Percentiles rank a stretch among this genome's conserved stretches.
Evolutionary conservation across 2,797 vertebrate species (phyloP).

Genomic region (Coregonus sp.): DNA sequence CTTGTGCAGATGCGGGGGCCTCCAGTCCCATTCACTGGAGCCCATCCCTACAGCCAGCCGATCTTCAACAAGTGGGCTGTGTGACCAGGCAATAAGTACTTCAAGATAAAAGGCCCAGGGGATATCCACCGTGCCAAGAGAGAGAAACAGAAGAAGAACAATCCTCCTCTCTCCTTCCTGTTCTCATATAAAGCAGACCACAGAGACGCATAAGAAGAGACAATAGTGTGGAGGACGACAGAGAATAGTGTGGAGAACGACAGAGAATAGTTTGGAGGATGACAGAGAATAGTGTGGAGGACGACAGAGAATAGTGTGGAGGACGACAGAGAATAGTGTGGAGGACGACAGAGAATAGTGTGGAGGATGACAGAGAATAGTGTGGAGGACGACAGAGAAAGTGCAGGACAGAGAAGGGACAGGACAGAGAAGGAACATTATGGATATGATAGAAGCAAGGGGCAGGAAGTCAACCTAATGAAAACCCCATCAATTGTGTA

Average conservation of each 20-base stretch:
- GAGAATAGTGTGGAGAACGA: background rate
- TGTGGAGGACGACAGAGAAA: no score
- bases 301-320: no score
- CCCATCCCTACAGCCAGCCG: background rate
- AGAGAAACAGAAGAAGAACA: background rate
- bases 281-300: no score
- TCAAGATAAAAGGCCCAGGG: conserved; percentile 11
- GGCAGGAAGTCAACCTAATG: background rate
- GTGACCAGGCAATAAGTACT: conserved; percentile 15
- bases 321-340: no score
- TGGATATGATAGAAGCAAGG: background rate
- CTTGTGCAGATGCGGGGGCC: background rate
- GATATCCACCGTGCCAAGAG: background rate
- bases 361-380: no score
- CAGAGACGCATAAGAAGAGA: background rate
- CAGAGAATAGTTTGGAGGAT: no score
- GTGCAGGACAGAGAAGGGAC: no score
- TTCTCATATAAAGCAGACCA: conserved; percentile 3
- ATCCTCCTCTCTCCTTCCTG: background rate
- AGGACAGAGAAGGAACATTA: background rate
- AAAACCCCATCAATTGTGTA: background rate
- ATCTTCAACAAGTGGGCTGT: conserved; percentile 12
- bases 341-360: no score
- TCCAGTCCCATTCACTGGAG: background rate
- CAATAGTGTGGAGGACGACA: background rate